Evolutionary conservation across 1,140 invertebrate genomes (phyloP), one percentile per base, ranked within the genome.

Genomic region (Drosophila rufa): DNA sequence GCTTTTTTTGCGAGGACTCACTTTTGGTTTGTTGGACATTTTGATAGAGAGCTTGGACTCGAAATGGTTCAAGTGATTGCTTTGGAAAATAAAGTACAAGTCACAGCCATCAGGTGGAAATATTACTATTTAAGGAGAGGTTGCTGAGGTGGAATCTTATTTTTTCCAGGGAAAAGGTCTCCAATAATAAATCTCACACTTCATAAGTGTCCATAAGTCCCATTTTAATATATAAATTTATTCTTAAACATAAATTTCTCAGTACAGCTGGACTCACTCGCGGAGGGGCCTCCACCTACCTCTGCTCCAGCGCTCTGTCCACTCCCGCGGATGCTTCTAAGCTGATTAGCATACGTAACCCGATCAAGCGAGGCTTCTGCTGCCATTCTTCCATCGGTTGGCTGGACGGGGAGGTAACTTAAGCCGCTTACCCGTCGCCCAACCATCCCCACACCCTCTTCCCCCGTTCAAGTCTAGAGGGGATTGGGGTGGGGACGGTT

Each of bases 311-410:
- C 15, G 36, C 38, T 56, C 36, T 17, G 62, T 19, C 60, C 48
- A 65, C 30, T 56, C 53, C 30, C 17, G 33, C 11, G 45, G 53
- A 22, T 14, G 43, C 27, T 75, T 46, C 74, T 76, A 76, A 76
- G 73, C 73, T 51, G 73, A 66, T 77, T 77, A 77, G 62, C 74
- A 50, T 56, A 38, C 57, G 65, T 61, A 70, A 69, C 75, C 75
- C 57, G 66, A 78, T 79, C 75, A 79, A 73, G 77, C 75, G 68
- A 30, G 62, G 65, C 56, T 70, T 61, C 57, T 69, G 64, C 57
- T 33, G 48, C n/a, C 45, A 12, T 42, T 56, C 22, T 46, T 53
- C 64, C 50, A 58, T 56, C 70, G 73, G 58, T 61, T 67, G 64
- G 67, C 30, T 55, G 67, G 42, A 27, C 65, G 57, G 30, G 45